These are phyloP conservation scores for Cancer borealis DNA, from an alignment of 2,888 invertebrate species.

Conservation along the genomic window DNA sequence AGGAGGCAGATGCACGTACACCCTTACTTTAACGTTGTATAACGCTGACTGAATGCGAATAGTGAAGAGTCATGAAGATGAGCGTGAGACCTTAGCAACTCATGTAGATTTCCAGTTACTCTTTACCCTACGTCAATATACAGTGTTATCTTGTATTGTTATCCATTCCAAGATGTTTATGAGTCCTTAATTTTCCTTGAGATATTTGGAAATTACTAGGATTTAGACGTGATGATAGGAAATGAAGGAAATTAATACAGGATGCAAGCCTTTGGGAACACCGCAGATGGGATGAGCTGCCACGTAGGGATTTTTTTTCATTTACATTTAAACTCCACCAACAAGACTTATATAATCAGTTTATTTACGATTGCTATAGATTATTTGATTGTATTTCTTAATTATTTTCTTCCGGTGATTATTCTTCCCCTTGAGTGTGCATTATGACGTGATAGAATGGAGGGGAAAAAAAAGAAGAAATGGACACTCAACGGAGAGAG, in stretches of 20 bases:
- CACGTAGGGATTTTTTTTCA: neutral
- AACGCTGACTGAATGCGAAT: neutral
- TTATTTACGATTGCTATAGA: neutral
- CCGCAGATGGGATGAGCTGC: neutral
- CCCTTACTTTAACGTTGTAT: neutral
- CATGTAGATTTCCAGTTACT: neutral
- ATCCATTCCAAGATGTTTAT: neutral
- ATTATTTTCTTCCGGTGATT: neutral
- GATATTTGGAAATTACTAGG: neutral
- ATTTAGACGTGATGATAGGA: neutral
- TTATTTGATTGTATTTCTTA: neutral
- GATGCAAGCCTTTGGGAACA: neutral
- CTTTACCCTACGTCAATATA: neutral
- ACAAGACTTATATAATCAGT: neutral
- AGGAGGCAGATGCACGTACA: neutral
- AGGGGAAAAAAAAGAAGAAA: neutral
- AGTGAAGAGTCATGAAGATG: neutral
- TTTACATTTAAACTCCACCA: neutral
- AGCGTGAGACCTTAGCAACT: neutral
- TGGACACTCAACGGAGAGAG: neutral
- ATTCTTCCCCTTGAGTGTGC: neutral
- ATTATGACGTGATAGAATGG: neutral
- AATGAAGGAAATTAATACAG: neutral
- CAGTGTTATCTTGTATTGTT: neutral
- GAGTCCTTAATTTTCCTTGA: neutral